phyloP scores from a whole-genome alignment of 2,888 invertebrate species.

The Aleiodes alternator region DNA sequence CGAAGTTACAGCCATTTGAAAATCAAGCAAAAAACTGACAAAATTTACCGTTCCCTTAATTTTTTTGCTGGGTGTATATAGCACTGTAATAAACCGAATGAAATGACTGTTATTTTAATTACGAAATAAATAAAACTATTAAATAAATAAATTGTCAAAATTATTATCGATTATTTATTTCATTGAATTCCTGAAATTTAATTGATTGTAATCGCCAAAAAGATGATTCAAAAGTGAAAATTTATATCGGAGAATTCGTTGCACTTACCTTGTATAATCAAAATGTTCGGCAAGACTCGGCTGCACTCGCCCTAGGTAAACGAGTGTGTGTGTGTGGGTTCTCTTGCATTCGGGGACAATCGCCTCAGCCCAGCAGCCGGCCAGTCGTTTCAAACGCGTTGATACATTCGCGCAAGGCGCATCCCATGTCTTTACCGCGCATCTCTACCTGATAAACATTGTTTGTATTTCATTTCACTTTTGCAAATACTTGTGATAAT shows the following conservation, averaged over 20 bases:
- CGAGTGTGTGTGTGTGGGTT: slow-evolving; percentile 58
- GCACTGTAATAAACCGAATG: slow-evolving; percentile 63
- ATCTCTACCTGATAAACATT: slow-evolving; percentile 1
- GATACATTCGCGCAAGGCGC: slow-evolving; percentile 55
- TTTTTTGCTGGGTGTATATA: too few relatives aligned
- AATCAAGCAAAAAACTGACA: too few relatives aligned
- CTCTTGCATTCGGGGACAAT: slow-evolving; percentile 58
- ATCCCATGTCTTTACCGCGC: slow-evolving; percentile 38
- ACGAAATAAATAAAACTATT: slow-evolving; percentile 60
- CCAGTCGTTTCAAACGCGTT: slow-evolving; percentile 70
- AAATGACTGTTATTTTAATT: slow-evolving; percentile 65
- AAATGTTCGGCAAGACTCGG: slow-evolving; percentile 47
- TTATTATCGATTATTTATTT: not conserved
- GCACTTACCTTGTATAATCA: not conserved
- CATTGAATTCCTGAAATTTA: not conserved
- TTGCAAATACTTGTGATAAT: too few relatives aligned
- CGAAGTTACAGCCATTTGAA: too few relatives aligned
- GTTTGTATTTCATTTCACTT: slow-evolving; percentile 1
- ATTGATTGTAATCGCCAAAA: not conserved
- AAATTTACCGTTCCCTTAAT: too few relatives aligned
- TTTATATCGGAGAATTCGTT: not conserved
- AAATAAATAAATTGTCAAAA: slow-evolving; percentile 65
- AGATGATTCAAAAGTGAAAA: not conserved
- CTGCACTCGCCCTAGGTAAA: slow-evolving; percentile 30
- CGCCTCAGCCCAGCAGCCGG: slow-evolving; percentile 63